Conservation (phyloP, 1,140 invertebrate genomes). For the Drosophila nasuta region DNA sequence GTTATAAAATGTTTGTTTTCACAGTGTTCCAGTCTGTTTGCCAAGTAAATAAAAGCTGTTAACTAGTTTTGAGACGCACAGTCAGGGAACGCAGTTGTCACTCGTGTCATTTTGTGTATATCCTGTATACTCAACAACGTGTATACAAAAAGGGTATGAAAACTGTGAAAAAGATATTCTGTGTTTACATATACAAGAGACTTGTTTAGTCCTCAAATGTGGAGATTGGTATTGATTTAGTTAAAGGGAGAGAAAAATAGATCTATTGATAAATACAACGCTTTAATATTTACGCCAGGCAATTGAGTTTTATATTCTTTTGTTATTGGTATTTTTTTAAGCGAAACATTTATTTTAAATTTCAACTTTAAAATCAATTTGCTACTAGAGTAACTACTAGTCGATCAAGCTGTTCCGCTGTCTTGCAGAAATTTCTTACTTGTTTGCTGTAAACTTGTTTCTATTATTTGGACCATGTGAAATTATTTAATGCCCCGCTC, state of each 20-base stretch:
- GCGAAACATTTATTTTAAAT: not conserved
- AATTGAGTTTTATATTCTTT: not conserved
- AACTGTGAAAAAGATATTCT: constrained; percentile 18
- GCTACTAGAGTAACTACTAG: constrained; percentile 45
- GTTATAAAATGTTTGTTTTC: constrained; percentile 67
- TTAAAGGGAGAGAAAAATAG: not conserved
- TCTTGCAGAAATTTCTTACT: constrained; percentile 1
- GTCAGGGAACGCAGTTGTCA: constrained; percentile 2
- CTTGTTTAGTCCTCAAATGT: not conserved
- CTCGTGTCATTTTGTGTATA: constrained; percentile 18
- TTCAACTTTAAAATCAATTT: not conserved
- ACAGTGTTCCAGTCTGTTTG: constrained; percentile 69
- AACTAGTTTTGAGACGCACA: constrained; percentile 68
- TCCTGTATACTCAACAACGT: constrained; percentile 1
- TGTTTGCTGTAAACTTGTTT: constrained; percentile 40
- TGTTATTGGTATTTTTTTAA: not conserved
- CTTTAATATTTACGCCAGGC: not conserved
- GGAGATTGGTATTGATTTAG: not conserved
- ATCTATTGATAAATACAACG: not conserved
- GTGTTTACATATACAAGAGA: not conserved
- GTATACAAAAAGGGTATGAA: constrained; percentile 5
- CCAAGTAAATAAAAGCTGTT: constrained; percentile 76
- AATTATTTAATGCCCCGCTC: constrained; percentile 66
- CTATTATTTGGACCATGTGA: constrained; percentile 54
- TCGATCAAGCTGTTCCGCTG: constrained; percentile 10